Base-by-base conservation (phyloP, 2,113 vertebrate species). In the Ceratotherium simum region DNA sequence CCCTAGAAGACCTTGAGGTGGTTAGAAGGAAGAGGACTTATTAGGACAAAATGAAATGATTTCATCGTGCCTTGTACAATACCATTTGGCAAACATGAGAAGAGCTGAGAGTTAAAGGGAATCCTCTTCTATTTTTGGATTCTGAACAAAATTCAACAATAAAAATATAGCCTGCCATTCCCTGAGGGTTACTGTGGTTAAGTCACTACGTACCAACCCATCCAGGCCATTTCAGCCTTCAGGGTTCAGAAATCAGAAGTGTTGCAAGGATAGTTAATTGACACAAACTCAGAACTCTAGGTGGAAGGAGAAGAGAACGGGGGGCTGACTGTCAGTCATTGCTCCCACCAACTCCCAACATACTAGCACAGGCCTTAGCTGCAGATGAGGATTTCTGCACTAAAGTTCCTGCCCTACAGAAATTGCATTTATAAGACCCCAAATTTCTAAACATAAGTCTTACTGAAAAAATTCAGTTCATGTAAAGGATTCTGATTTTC, bases 91-190 rank as follows among this genome's bases (percentile, higher is more conserved):
- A 82, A 96, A 81, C 25, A 89, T 12, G 20, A 94, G 36, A 89
- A 96, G 70, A n/a, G 39, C 16, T 21, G n/a, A 82, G 29, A 73
- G 70, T 56, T 90, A 23, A 90, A 87, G 51, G 51, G 81, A 95
- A 39, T 72, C 69, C 86, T 92, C n/a, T 96, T 83, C 76, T 73
- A 84, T 87, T 81, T 96, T 78, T 2, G 67, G n/a, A 3, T 93
- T 91, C 70, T 97, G 65, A 65, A 95, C 48, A 96, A 96, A 96
- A 95, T 29, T 82, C 89, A 97, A 76, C 23, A n/a, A 80, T 36
- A 87, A 92, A 79, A 85, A 88, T 60, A 72, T 0, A 72, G 65
- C 18, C 65, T 90, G 91, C 27, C 36, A 72, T 36, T 97, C 82
- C 56, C n/a, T 73, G 17, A 82, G 42, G 85, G 48, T 79, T 60